These are phyloP conservation scores for Hystrix brachyura DNA, from an alignment of 2,113 vertebrate species.

Conservation along the genomic window DNA sequence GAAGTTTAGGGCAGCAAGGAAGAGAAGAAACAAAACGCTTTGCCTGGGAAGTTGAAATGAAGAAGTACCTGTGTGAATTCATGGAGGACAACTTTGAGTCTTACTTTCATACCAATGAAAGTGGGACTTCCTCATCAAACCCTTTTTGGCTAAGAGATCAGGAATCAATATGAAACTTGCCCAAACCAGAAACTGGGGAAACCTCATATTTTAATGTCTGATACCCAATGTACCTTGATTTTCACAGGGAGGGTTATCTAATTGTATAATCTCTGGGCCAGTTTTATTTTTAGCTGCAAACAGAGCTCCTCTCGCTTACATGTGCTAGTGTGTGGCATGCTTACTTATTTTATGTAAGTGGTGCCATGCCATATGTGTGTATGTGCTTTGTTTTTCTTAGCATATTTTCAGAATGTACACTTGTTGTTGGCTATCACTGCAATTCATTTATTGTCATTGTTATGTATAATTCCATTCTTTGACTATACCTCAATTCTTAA, in stretches of 20 bases:
- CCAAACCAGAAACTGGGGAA: background rate
- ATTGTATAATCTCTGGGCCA: background rate
- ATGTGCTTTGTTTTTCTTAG: conserved; percentile 30
- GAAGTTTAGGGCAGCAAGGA: background rate
- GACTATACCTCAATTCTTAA: background rate
- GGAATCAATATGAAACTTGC: conserved; percentile 23
- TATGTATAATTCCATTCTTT: conserved; percentile 8
- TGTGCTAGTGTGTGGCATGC: background rate
- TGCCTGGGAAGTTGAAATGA: background rate
- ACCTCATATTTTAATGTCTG: conserved; percentile 2
- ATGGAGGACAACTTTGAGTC: background rate
- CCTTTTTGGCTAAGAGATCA: background rate
- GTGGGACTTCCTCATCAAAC: background rate
- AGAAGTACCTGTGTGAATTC: background rate
- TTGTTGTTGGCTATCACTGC: background rate
- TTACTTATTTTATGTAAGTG: background rate
- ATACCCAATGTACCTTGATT: background rate
- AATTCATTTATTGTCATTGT: background rate
- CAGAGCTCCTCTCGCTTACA: conserved; percentile 24
- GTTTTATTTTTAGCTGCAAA: conserved; percentile 1
- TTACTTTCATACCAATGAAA: background rate
- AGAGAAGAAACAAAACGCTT: background rate
- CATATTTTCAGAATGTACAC: background rate
- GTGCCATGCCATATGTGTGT: background rate
- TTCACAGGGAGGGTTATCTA: conserved; percentile 32